phyloP scores from a whole-genome alignment of 2,113 vertebrate species.

The Lonchura striata region DNA sequence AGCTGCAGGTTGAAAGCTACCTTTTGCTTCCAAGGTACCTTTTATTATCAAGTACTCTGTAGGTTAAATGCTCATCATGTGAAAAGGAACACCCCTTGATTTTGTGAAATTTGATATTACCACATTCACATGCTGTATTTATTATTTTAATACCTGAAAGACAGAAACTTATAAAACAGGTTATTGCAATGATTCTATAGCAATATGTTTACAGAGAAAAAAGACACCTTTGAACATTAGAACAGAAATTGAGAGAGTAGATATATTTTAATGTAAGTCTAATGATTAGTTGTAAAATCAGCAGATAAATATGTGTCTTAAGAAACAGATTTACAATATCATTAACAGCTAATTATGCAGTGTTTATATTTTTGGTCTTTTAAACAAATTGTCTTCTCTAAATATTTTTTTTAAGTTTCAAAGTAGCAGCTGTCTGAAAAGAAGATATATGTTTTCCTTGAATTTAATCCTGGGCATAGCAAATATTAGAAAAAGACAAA shows the following conservation, averaged over 20 bases:
- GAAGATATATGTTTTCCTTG: background rate
- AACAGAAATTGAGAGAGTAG: background rate
- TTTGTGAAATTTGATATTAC: background rate
- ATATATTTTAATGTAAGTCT: background rate
- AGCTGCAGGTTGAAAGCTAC: background rate
- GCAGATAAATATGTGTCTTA: background rate
- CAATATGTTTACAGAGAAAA: background rate
- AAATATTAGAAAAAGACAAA: conserved; percentile 22
- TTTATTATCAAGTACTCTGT: background rate
- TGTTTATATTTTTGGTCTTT: background rate
- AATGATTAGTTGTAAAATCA: background rate
- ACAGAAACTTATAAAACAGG: background rate
- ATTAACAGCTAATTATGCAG: background rate
- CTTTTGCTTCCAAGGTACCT: background rate
- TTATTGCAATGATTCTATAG: background rate
- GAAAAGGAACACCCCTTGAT: background rate
- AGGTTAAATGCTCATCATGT: background rate
- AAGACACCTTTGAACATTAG: background rate
- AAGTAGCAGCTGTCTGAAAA: background rate
- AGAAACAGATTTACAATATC: background rate
- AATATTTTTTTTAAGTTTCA: background rate
- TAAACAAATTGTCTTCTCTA: background rate
- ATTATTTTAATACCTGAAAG: background rate
- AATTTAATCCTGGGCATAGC: background rate
- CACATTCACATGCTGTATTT: background rate